Conservation (phyloP, 2,797 vertebrate genomes). For the Phoebastria nigripes region DNA sequence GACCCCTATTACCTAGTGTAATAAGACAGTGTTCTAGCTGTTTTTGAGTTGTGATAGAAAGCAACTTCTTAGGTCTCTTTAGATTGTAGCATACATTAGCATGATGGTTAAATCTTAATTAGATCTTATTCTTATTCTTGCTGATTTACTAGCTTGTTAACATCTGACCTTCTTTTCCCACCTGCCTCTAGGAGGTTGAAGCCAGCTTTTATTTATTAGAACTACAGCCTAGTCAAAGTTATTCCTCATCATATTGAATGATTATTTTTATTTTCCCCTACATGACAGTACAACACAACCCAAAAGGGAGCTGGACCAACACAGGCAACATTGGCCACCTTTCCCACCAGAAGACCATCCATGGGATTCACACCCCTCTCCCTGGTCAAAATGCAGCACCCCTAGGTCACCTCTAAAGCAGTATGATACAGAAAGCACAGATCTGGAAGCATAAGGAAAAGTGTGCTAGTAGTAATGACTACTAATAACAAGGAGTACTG, state of each 20-base stretch:
- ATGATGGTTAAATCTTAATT: background rate
- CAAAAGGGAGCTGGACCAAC: background rate
- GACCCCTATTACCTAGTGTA: background rate
- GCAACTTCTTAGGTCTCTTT: background rate
- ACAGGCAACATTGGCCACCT: background rate
- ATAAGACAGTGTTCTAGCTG: background rate
- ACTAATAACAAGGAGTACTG: background rate
- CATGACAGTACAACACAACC: background rate
- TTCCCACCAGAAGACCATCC: background rate
- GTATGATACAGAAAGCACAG: background rate
- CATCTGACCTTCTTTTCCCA: background rate
- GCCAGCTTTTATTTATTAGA: background rate
- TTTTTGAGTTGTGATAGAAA: background rate
- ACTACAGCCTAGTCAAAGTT: background rate
- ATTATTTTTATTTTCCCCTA: background rate
- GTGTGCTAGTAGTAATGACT: background rate
- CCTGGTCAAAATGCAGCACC: background rate
- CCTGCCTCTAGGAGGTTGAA: background rate
- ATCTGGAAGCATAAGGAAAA: background rate
- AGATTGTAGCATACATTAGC: background rate
- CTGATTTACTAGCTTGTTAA: background rate
- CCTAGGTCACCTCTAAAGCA: background rate
- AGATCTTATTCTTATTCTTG: background rate
- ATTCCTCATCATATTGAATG: background rate
- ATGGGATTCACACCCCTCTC: background rate